Base-by-base conservation (phyloP, 35 echinoderm and acorn worm genomes). In the Eucidaris tribuloides region DNA sequence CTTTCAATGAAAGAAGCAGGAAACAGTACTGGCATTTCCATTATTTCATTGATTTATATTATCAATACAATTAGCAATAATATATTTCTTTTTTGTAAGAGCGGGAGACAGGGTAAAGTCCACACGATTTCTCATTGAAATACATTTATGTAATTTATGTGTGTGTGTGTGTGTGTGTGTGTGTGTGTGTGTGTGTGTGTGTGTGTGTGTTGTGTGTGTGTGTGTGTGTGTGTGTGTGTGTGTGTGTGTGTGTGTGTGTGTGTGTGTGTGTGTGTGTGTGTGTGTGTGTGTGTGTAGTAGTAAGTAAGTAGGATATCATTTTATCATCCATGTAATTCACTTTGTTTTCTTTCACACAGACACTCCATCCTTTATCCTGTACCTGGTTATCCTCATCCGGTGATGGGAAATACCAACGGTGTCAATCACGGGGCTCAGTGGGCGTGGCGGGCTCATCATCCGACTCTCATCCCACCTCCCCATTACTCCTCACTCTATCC, bases 401-500 rank as follows among this genome's bases (percentile, higher is more conserved):
- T 27, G 68, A 40, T 74, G 24, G 40, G 68, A 15, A 40, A 40
- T 41, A 17, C 68, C 7, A 44, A 44, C 14, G 68, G 68, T 7
- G 20, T 74, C 38, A 33, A 74, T 24, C 38, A 44, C 37, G 68
- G 68, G 3, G 68, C 27, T 44, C 68, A 74, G n/a, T 74, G 68
- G 68, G 68, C 68, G 40, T 74, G 68, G 68, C 68, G 68, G 9
- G 34, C 68, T 25, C 68, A 74, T 36, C 36, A 74, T 43, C 38
- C 68, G 2, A 74, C 68, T 40, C 38, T 74, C 37, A 33, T 42
- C 3, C 68, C 68, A 42, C 68, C 68, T 15, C 68, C 68, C 18
- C 68, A 74, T 22, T 74, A 74, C 41, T 74, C 68, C 33, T 74
- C 68, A n/a, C 34, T 74, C 6, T 74, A 74, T 20, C 68, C 68